Evolutionary conservation across 2,888 invertebrate species (phyloP).

Genomic region (Amaurobius ferox): DNA sequence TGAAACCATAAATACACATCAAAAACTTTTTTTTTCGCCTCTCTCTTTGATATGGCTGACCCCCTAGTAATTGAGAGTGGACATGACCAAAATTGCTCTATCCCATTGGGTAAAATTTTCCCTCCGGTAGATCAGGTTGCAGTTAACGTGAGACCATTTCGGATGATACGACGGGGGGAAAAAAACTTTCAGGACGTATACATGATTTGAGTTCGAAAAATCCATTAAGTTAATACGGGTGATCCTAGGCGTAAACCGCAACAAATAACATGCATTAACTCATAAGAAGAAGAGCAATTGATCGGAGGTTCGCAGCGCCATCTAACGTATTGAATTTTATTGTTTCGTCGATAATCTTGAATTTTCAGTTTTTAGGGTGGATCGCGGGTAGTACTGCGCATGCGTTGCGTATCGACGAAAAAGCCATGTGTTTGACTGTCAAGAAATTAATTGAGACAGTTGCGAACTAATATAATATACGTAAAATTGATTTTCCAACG

Average conservation of each 20-base stretch:
- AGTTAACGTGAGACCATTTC: slow-evolving; percentile 23
- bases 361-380: background rate
- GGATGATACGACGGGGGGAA: slow-evolving; percentile 34
- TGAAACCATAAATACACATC: slow-evolving; percentile 37
- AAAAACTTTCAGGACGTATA: slow-evolving; percentile 13
- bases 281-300: slow-evolving; percentile 30
- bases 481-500: slow-evolving; percentile 4
- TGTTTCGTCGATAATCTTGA: slow-evolving; percentile 23
- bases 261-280: slow-evolving; percentile 61
- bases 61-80: slow-evolving; percentile 44
- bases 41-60: background rate
- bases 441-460: slow-evolving; percentile 14
- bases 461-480: background rate
- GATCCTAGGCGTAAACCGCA: slow-evolving; percentile 20
- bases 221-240: slow-evolving; percentile 53
- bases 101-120: slow-evolving; percentile 41
- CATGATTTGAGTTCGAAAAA: slow-evolving; percentile 31
- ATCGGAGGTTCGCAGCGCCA: slow-evolving; percentile 23
- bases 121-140: slow-evolving; percentile 27
- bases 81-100: slow-evolving; percentile 37
- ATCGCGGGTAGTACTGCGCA: background rate
- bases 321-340: slow-evolving; percentile 15
- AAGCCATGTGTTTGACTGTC: slow-evolving; percentile 18
- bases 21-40: background rate
- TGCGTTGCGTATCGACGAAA: background rate